phyloP scores from a whole-genome alignment of 2,113 vertebrate species.

The Hypomesus transpacificus region DNA sequence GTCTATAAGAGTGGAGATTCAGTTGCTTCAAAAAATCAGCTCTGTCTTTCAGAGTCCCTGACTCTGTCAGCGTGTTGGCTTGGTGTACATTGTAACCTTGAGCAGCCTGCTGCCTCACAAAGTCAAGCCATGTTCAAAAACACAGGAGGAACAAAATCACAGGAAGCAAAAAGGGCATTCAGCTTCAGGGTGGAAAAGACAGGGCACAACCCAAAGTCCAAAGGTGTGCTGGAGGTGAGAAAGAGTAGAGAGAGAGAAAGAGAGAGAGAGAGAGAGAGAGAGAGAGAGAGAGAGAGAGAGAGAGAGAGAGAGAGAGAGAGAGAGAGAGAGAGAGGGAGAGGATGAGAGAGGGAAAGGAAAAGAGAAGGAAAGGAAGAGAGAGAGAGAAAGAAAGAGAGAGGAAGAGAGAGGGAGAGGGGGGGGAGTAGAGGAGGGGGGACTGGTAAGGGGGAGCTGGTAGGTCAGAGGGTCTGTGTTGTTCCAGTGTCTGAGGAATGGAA shows the following conservation, averaged over 20 bases:
- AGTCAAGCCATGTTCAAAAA: constrained; percentile 4
- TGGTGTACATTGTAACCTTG: constrained; percentile 34
- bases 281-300: neutral
- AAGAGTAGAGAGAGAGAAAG: neutral
- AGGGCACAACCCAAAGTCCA: too few species aligned
- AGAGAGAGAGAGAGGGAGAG: constrained; percentile 9
- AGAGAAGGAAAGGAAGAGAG: neutral
- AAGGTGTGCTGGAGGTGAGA: constrained; percentile 2
- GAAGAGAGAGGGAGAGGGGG: constrained; percentile 15
- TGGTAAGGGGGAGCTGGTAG: constrained; percentile 4
- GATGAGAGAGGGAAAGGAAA: neutral
- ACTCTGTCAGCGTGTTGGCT: constrained; percentile 54
- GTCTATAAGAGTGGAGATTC: constrained; percentile 25
- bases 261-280: neutral
- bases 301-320: neutral
- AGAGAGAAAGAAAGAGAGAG: neutral
- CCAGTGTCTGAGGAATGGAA: constrained; percentile 70
- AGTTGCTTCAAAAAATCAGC: constrained; percentile 53
- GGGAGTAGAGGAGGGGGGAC: constrained; percentile 31
- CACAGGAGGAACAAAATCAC: neutral
- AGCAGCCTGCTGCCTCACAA: constrained; percentile 13
- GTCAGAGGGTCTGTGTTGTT: constrained; percentile 64
- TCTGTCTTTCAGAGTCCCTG: constrained; percentile 27
- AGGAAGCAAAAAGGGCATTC: neutral
- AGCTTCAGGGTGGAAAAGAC: too few species aligned